Base-by-base conservation (phyloP, 1,140 invertebrate genomes). In the Vanessa atalanta region DNA sequence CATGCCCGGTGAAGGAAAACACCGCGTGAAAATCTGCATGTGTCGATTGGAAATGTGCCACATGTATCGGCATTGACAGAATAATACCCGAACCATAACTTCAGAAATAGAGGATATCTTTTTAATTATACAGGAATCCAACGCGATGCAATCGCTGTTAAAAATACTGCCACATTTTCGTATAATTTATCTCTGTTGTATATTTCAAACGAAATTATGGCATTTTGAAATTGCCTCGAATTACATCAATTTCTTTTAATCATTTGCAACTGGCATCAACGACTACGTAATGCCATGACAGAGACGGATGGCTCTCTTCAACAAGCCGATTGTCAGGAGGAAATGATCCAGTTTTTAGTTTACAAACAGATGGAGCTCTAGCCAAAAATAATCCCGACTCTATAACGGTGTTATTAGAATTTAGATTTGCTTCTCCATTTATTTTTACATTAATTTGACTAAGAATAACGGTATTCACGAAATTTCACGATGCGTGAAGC, bases 261-360 rank as follows among this genome's bases (percentile, higher is more conserved):
- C 68, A 67, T 75, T 75, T 70, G 73, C 73, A 75, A 70, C 73
- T 75, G 73, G 68, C 71, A 50, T 48, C 43, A 60, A 72, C 70
- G 55, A 66, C 64, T 65, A 65, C 53, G 64, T 70, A 75, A 70
- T 64, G 73, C 9, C 63, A n/a, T 75, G 73, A 70, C 73, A 75
- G 51, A 75, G 73, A 75, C 55, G 64, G 68, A 75, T 75, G 73
- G 68, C 47, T 71, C 68, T 66, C 68, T 61, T 75, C 73, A 70
- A 66, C 72, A 26, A 14, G 51, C 64, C 43, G 72, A 73, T 73
- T 73, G 72, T 73, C 72, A 68, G 72, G 70, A 72, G 70, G 72
- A 73, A 73, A 73, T 73, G 72, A 68, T 65, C 73, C 73, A 70
- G 73, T 75, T 75, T 75, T 75, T 75, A 75, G 67, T 75, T 65